Conservation (phyloP, 2,797 vertebrate species). For the Urophycis tenuis region DNA sequence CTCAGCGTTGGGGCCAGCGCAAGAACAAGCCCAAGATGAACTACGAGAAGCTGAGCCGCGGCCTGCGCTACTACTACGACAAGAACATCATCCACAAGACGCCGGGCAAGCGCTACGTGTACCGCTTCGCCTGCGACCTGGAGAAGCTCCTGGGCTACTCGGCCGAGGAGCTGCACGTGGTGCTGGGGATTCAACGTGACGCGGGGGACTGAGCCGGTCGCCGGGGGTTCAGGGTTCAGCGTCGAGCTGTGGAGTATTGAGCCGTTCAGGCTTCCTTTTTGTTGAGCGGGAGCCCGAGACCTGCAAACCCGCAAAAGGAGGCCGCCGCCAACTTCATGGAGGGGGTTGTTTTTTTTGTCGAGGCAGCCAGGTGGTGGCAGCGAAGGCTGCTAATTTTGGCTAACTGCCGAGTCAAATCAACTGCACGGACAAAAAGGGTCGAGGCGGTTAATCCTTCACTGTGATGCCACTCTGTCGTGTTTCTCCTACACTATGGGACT, state of each 20-base stretch:
- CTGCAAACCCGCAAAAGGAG: not conserved
- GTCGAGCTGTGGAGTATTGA: not conserved
- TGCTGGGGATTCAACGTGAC: conserved; percentile 16
- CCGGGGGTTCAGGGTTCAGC: not conserved
- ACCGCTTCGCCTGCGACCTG: conserved; percentile 63
- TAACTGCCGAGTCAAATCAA: not conserved
- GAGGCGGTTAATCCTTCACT: not conserved
- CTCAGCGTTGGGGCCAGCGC: conserved; percentile 65
- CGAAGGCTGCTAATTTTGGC: not conserved
- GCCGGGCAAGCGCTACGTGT: conserved; percentile 67
- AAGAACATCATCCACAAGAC: conserved; percentile 71
- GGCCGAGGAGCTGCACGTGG: conserved; percentile 29
- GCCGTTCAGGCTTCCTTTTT: not conserved
- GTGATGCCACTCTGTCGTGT: not conserved
- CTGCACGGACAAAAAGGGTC: not conserved
- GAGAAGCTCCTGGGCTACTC: conserved; percentile 42
- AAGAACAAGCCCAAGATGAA: conserved; percentile 72
- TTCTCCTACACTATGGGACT: not conserved
- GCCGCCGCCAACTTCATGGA: not conserved
- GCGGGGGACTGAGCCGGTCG: not conserved
- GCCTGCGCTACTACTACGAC: conserved; percentile 69
- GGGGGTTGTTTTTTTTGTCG: not conserved
- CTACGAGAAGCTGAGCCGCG: conserved; percentile 70
- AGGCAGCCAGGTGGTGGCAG: not conserved
- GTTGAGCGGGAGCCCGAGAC: not conserved